Evolutionary conservation across 2,888 invertebrate species (phyloP).

Genomic region (Mesoligia furuncula): DNA sequence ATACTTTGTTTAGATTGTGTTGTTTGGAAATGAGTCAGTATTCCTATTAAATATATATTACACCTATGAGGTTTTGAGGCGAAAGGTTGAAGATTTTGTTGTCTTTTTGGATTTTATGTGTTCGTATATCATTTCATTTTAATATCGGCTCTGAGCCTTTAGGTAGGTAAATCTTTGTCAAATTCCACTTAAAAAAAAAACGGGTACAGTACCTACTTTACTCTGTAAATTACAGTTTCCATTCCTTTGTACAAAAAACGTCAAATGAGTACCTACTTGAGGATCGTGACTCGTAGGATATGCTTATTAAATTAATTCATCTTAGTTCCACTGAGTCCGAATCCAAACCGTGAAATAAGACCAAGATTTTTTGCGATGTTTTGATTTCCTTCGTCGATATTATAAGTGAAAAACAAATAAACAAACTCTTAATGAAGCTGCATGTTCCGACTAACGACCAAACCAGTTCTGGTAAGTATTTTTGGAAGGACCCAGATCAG

Average conservation of each 20-base stretch:
- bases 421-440: constrained; percentile 23
- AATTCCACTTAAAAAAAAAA: neutral
- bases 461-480: constrained; percentile 42
- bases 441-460: constrained; percentile 13
- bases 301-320: neutral
- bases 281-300: constrained; percentile 9
- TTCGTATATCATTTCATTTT: neutral
- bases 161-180: neutral
- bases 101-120: neutral
- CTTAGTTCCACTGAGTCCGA: constrained; percentile 9
- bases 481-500: constrained; percentile 24
- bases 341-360: constrained; percentile 13
- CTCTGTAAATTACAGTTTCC: neutral
- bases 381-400: constrained; percentile 21
- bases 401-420: constrained; percentile 25
- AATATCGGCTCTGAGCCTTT: neutral
- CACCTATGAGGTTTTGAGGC: neutral
- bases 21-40: constrained; percentile 17
- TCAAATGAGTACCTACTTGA: neutral
- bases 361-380: constrained; percentile 21
- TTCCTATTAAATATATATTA: neutral
- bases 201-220: neutral
- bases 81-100: neutral
- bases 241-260: neutral
- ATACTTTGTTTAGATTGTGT: constrained; percentile 45